Evolutionary conservation across 2,113 vertebrate genomes (phyloP).

Genomic region (Regulus satrapa): DNA sequence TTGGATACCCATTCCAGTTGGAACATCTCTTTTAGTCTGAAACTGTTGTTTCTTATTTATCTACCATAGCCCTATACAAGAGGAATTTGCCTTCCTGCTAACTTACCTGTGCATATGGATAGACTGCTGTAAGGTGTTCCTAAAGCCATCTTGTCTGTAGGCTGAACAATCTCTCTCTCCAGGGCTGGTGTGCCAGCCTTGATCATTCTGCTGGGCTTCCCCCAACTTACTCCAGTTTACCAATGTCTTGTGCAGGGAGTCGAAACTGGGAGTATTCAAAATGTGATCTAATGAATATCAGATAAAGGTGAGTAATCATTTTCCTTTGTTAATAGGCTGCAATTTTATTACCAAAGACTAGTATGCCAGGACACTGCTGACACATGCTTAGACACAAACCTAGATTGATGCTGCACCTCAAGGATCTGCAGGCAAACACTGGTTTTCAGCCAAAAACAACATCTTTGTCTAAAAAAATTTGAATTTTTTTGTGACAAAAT

Average conservation of each 20-base stretch:
- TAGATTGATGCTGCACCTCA: background rate
- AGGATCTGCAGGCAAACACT: background rate
- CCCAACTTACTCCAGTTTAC: background rate
- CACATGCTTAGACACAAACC: background rate
- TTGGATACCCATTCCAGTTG: background rate
- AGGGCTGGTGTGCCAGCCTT: background rate
- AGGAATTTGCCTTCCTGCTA: background rate
- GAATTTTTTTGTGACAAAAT: background rate
- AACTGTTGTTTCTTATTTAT: background rate
- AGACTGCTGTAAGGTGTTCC: background rate
- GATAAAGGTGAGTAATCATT: background rate
- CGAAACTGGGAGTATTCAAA: background rate
- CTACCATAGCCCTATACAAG: rapidly evolving
- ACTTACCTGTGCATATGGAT: background rate
- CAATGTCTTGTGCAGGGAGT: background rate
- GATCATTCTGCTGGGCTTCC: background rate
- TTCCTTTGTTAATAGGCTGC: background rate
- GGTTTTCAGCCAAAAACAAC: background rate
- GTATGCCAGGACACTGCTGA: background rate
- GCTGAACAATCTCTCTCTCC: background rate
- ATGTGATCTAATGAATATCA: background rate
- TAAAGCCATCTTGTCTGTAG: background rate
- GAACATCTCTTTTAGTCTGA: background rate
- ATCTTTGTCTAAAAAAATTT: background rate
- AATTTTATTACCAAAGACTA: background rate